phyloP scores from a whole-genome alignment of 2,113 vertebrate genomes.

The Trichomycterus rosablanca region DNA sequence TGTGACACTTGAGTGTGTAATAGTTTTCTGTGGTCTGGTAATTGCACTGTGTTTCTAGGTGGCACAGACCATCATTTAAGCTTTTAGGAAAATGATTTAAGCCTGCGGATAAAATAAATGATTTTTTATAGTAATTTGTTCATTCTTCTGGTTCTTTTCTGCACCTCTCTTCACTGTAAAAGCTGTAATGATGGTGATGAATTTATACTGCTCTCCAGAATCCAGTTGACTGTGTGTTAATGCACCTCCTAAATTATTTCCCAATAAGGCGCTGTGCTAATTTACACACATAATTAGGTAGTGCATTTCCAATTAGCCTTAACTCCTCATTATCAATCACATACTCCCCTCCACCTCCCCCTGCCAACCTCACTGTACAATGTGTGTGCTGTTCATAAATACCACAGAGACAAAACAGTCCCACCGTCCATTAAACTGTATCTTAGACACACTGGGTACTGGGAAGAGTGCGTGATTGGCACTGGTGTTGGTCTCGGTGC shows the following conservation, averaged over 20 bases:
- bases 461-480: no score
- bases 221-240: slow-evolving; percentile 51
- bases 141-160: no score
- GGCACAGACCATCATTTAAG: no score
- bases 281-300: slow-evolving; percentile 70
- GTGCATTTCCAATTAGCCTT: slow-evolving; percentile 71
- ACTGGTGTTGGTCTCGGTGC: slow-evolving; percentile 8
- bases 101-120: no score
- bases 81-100: no score
- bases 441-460: slow-evolving; percentile 29
- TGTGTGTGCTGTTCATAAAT: slow-evolving; percentile 11
- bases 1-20: no score
- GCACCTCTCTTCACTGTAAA: no score
- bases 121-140: no score
- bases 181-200: not conserved
- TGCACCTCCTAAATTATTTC: slow-evolving; percentile 62
- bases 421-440: slow-evolving; percentile 6
- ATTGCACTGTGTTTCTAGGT: no score
- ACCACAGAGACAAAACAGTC: slow-evolving; percentile 7
- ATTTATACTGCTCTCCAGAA: no score
- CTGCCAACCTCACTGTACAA: slow-evolving; percentile 57
- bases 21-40: no score
- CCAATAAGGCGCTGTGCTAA: slow-evolving; percentile 68
- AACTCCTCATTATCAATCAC: slow-evolving; percentile 60
- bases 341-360: slow-evolving; percentile 44